These are phyloP conservation scores for Seison nebaliae DNA, from an alignment of 1,140 invertebrate genomes.

Conservation along the genomic window DNA sequence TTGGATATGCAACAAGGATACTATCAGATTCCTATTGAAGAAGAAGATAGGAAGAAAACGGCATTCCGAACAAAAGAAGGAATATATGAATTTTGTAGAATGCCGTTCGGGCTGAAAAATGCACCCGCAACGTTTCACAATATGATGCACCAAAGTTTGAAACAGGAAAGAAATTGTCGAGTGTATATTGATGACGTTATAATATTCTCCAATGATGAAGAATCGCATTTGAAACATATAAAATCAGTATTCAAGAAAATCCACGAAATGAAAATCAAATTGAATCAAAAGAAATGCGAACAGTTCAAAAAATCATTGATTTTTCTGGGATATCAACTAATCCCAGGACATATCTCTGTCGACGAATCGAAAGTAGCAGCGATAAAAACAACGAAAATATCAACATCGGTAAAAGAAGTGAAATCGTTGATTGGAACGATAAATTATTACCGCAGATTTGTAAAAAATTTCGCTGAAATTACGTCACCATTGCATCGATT, in stretches of 20 bases:
- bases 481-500: slow-evolving; percentile 17
- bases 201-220: slow-evolving; percentile 18
- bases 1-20: not conserved
- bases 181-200: slow-evolving; percentile 32
- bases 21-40: not conserved
- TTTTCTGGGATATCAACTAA: slow-evolving; percentile 14
- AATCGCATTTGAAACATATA: slow-evolving; percentile 24
- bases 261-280: slow-evolving; percentile 20
- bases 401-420: slow-evolving; percentile 16
- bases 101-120: slow-evolving; percentile 8
- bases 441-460: slow-evolving; percentile 14
- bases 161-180: slow-evolving; percentile 14
- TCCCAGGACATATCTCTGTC: slow-evolving; percentile 11
- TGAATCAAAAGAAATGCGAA: slow-evolving; percentile 24
- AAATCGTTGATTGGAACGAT: slow-evolving; percentile 13
- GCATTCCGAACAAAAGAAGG: not conserved
- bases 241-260: slow-evolving; percentile 20
- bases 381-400: slow-evolving; percentile 13
- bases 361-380: slow-evolving; percentile 14
- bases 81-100: slow-evolving; percentile 1
- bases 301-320: slow-evolving; percentile 16
- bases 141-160: not conserved
- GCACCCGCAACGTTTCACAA: not conserved
- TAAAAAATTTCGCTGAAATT: slow-evolving; percentile 14
- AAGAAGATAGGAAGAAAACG: not conserved